Conservation (phyloP, 2,888 invertebrate species). For the Mantis religiosa region DNA sequence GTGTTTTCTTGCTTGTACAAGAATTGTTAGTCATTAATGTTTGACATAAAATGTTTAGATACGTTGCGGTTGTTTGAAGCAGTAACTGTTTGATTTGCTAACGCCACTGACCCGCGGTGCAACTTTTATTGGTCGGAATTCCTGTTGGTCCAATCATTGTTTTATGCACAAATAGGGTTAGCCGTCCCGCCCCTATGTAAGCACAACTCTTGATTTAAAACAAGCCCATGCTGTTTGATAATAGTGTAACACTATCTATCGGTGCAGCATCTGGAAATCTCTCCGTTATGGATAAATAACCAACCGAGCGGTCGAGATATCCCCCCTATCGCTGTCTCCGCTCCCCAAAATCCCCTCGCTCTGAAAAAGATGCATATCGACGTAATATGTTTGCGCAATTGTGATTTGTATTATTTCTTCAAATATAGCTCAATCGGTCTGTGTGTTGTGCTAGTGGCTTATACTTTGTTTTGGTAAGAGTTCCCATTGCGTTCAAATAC, state of each 20-base stretch:
- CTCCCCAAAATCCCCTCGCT: neutral
- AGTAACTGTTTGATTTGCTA: neutral
- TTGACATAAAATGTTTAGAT: no score
- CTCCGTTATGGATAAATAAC: neutral
- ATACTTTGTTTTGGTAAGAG: neutral
- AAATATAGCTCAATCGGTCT: neutral
- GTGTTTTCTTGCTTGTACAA: no score
- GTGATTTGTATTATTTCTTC: neutral
- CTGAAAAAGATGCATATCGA: neutral
- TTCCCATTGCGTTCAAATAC: neutral
- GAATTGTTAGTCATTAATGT: no score
- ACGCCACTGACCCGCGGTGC: neutral
- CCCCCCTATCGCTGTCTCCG: neutral
- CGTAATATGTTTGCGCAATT: neutral
- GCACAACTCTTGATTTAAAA: slow-evolving; percentile 3
- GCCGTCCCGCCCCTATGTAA: neutral
- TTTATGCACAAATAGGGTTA: neutral
- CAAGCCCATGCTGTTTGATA: neutral
- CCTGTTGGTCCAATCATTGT: neutral
- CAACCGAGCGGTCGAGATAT: no score
- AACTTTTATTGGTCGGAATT: slow-evolving; percentile 5
- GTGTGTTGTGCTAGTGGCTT: neutral
- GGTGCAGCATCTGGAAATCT: neutral
- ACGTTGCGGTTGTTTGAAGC: no score
- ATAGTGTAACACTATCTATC: neutral